Conservation (phyloP, 2,113 vertebrate species). For the Beaufortia kweichowensis region DNA sequence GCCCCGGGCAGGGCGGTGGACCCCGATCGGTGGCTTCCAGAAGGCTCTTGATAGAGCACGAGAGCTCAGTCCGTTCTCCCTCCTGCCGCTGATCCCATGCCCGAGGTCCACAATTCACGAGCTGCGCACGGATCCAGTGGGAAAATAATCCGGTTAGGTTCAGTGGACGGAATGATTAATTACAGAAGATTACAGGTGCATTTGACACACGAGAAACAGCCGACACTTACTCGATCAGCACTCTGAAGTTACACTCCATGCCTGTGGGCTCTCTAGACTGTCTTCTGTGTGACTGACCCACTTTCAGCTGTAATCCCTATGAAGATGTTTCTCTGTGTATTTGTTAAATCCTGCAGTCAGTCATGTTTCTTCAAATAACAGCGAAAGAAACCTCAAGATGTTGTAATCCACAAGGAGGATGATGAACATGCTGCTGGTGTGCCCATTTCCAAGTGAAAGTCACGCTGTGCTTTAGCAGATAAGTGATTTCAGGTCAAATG, state of each 20-base stretch:
- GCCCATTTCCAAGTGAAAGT: constrained; percentile 48
- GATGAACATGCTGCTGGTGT: too few species aligned
- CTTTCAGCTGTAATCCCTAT: constrained; percentile 73
- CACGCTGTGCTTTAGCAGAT: constrained; percentile 49
- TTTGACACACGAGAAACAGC: constrained; percentile 44
- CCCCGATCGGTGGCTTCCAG: neutral
- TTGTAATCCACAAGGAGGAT: constrained; percentile 63
- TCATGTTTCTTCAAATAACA: constrained; percentile 53
- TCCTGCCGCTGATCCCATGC: constrained; percentile 63
- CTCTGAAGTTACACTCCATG: constrained; percentile 67
- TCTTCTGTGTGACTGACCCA: constrained; percentile 66
- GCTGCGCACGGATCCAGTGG: constrained; percentile 60
- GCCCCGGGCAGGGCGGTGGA: constrained; percentile 41
- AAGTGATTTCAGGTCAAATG: constrained; percentile 42
- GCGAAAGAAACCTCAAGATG: constrained; percentile 55
- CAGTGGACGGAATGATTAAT: too few species aligned
- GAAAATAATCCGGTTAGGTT: too few species aligned
- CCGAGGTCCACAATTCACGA: constrained; percentile 61
- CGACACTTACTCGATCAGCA: constrained; percentile 67
- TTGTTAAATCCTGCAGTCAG: constrained; percentile 64
- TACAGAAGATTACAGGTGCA: neutral
- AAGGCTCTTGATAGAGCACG: constrained; percentile 11
- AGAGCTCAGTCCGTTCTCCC: constrained; percentile 62
- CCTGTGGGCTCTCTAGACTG: constrained; percentile 59
- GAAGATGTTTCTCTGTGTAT: constrained; percentile 55